Percentiles rank a stretch among this genome's conserved stretches.
These are phyloP conservation scores for Montipora capitata DNA, from an alignment of 92 coral and sea anemone genomes.

Conservation along the genomic window DNA sequence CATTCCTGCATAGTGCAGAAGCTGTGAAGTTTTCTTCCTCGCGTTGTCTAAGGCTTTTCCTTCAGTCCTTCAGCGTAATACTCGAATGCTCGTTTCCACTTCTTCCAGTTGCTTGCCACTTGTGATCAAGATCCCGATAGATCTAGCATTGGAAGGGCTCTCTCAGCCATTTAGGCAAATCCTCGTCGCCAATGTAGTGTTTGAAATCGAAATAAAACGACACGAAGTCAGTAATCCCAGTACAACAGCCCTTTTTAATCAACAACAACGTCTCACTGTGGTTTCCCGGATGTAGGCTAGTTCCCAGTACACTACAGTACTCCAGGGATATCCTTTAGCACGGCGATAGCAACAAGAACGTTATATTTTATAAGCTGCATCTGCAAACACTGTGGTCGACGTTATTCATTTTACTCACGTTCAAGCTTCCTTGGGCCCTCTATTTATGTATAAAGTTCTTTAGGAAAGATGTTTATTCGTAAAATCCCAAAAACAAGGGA, in stretches of 20 bases:
- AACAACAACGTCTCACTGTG: neutral
- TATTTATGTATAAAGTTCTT: too few relatives aligned
- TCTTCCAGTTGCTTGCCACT: constrained; percentile 56
- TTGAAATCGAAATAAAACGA: neutral
- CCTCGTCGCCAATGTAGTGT: constrained; percentile 55
- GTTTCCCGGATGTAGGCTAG: too few relatives aligned
- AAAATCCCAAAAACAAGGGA: too few relatives aligned
- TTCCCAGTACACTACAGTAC: neutral
- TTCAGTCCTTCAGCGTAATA: neutral
- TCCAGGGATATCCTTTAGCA: too few relatives aligned
- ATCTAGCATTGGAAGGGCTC: neutral
- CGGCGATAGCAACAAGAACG: too few relatives aligned
- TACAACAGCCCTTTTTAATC: neutral
- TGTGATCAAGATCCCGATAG: constrained; percentile 38
- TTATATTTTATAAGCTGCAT: neutral
- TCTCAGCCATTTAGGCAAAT: neutral
- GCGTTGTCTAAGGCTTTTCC: constrained; percentile 49
- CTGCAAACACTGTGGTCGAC: neutral
- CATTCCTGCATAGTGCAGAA: constrained; percentile 71
- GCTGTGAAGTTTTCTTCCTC: constrained; percentile 35
- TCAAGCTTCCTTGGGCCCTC: too few relatives aligned
- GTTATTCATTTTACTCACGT: too few relatives aligned
- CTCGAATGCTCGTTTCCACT: constrained; percentile 72
- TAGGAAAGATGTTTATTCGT: too few relatives aligned
- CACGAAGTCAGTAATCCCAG: neutral